phyloP scores from a whole-genome alignment of 2,113 vertebrate genomes.

The Perccottus glenii region DNA sequence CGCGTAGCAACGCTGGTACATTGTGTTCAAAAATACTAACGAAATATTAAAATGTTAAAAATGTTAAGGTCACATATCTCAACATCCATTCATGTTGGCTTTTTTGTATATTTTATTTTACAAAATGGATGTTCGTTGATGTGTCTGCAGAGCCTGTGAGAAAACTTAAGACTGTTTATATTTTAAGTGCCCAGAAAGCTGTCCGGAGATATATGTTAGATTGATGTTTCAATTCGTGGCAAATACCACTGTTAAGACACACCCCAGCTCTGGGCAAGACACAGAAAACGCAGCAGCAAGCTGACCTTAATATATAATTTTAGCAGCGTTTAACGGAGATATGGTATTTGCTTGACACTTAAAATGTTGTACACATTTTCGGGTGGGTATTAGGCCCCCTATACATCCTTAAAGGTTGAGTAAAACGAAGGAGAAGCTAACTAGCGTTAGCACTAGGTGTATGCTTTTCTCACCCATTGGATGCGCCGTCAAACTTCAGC shows the following conservation, averaged over 20 bases:
- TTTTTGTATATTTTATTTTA: too few species aligned
- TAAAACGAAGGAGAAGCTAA: constrained; percentile 31
- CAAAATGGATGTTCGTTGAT: too few species aligned
- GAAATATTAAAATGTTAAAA: too few species aligned
- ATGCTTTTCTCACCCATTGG: constrained; percentile 87
- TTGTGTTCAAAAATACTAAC: too few species aligned
- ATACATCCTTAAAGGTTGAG: rapidly evolving
- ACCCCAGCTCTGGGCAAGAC: constrained; percentile 59
- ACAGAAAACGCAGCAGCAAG: not conserved
- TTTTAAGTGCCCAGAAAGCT: not conserved
- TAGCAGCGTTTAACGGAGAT: too few species aligned
- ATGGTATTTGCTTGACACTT: rapidly evolving
- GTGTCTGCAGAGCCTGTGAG: too few species aligned
- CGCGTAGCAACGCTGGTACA: not conserved
- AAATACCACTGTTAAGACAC: constrained; percentile 56
- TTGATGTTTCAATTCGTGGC: constrained; percentile 13
- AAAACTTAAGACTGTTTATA: not conserved
- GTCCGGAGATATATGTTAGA: not conserved
- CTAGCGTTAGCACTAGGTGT: constrained; percentile 48
- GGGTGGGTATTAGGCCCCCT: not conserved
- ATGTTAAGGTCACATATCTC: too few species aligned
- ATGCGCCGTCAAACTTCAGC: constrained; percentile 94
- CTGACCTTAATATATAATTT: not conserved
- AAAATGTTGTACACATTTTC: not conserved
- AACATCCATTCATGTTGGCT: too few species aligned